Evolutionary conservation across 1,140 invertebrate genomes (phyloP), one percentile per base, ranked within the genome.

Genomic region (Augochlora pura): DNA sequence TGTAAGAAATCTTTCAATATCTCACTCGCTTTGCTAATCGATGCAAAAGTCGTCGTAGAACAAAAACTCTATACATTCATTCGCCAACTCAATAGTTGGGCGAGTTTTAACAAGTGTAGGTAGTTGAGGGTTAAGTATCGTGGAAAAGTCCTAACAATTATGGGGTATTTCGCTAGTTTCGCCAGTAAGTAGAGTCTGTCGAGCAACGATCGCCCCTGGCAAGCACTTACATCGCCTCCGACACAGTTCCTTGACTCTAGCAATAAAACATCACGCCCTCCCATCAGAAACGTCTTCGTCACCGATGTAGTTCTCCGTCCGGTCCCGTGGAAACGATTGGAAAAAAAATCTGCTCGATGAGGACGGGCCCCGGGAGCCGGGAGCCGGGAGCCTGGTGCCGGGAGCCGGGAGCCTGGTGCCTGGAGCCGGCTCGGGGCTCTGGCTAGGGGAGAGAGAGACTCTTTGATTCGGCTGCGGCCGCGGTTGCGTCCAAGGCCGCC

Each of bases 401-500:
- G 1, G 46, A 10, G 8, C 1, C 6, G 12, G 12, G 16, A 49
- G 12, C 14, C 49, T n/a, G n/a, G 14, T 42, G 49, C 12, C 8
- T 49, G 49, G 16, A 14, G n/a, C 32, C 32, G 32, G 32, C 32
- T 32, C 32, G 49, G 81, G 83, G 77, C 81, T n/a, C n/a, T 72
- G 83, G 77, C 84, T 79, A 16, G 49, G 49, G 49, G 49, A 52
- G 46, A 14, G 49, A 52, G 75, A 66, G 39, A 14, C 46, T 83
- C 87, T 85, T 86, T 86, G 88, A 89, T 89, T 90, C 87, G 86
- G 82, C 84, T 71, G 73, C 32, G 69, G 72, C 75, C 79, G 80
- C 86, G 27, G 73, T 32, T 87, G 87, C 88, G 87, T 87, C 86
- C 90, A 91, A 91, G 90, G 90, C 90, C 89, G 83, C 89, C 82